Base-by-base conservation (phyloP, 2,888 invertebrate genomes). In the Drosophila kuntzei region DNA sequence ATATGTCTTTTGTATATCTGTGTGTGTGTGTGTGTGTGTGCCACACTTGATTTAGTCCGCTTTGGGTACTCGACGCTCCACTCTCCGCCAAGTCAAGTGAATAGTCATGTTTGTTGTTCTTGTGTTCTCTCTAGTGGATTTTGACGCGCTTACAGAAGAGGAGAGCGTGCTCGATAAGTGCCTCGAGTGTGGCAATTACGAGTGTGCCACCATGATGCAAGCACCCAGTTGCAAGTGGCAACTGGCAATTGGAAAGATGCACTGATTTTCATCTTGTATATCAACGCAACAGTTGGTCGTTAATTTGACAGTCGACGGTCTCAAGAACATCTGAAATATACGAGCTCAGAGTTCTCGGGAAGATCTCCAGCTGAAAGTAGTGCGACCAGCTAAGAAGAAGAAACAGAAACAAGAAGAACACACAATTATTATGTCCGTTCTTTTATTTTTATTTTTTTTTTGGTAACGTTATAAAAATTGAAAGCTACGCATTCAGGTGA, bases 401-500 rank as follows among this genome's bases (percentile, higher is more conserved):
- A n/a, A n/a, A 22, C 25, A 32, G 12, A 32, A 12, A 12, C 22
- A 39, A 41, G 41, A 54, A 18, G 4, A 76, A 51, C 46, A 59
- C 55, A 61, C 46, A 41, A 53, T 37, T 55, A 60, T 41, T 66
- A 66, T 46, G 64, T 69, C 37, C 50, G 62, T 59, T 73, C 47
- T 55, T 34, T 22, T 53, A 49, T 41, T 3, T 58, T 18, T 50
- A 51, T 61, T 37, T 47, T 34, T 36, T 70, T 73, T 79, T 80
- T 61, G 75, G 70, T 76, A 87, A 72, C 87, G 76, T 74, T 80
- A 85, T 86, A 87, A 87, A 85, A 86, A 86, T 71, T 87, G 85
- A 86, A 86, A 86, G 85, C 85, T 68, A 82, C 85, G 75, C 79
- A 78, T 82, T 80, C 80, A 76, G 82, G 79, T 86, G 85, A 86